phyloP scores from a whole-genome alignment of 2,888 invertebrate species.

The Andricus curvator region DNA sequence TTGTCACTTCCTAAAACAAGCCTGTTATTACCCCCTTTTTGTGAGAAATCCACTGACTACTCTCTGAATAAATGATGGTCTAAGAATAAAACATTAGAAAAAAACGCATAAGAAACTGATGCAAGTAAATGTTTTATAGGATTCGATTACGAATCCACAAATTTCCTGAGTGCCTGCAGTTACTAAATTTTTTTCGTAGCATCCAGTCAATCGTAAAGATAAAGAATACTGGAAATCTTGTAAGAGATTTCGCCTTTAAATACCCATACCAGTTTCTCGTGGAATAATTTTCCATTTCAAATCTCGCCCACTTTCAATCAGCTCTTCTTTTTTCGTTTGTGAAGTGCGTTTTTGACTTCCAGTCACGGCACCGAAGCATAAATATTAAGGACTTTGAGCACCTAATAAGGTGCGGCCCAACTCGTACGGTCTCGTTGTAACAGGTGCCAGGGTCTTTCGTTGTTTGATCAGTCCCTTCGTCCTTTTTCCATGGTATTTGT shows the following conservation, averaged over 20 bases:
- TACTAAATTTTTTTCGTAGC: neutral
- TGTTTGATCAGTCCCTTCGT: conserved; percentile 71
- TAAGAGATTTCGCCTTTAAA: conserved; percentile 36
- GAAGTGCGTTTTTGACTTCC: conserved; percentile 33
- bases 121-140: conserved; percentile 13
- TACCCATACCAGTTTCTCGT: conserved; percentile 22
- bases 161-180: conserved; percentile 16
- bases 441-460: conserved; percentile 69
- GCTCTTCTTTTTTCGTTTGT: neutral
- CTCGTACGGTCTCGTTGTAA: conserved; percentile 61
- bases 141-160: conserved; percentile 18
- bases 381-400: conserved; percentile 47
- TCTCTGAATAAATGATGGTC: neutral
- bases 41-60: too few species aligned
- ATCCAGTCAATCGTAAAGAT: conserved; percentile 1
- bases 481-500: conserved; percentile 54
- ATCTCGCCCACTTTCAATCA: conserved; percentile 7
- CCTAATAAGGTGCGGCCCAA: conserved; percentile 63
- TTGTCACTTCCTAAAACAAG: too few species aligned
- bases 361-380: conserved; percentile 37
- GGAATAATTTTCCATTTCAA: conserved; percentile 39
- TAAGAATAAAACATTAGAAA: neutral
- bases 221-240: conserved; percentile 24
- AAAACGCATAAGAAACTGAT: neutral
- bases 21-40: too few species aligned